phyloP scores from a whole-genome alignment of 2,113 vertebrate genomes.

The Archocentrus centrarchus region DNA sequence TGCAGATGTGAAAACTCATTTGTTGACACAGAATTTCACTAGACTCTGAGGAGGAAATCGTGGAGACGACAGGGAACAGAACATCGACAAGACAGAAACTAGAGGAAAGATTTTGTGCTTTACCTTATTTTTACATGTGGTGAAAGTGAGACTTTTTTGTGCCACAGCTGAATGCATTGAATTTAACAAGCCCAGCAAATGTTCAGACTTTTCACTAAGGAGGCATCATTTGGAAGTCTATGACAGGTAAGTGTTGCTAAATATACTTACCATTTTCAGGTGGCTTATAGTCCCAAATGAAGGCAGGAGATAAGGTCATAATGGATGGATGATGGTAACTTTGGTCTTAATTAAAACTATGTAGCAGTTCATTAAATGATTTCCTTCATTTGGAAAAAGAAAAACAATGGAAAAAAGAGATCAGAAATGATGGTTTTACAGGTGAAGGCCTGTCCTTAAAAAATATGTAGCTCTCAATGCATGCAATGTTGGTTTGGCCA shows the following conservation, averaged over 20 bases:
- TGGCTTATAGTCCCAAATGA: background rate
- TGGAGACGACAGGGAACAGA: background rate
- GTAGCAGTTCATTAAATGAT: background rate
- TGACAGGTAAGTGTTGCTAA: background rate
- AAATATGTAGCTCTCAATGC: background rate
- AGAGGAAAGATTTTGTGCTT: background rate
- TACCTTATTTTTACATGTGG: background rate
- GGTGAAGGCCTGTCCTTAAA: background rate
- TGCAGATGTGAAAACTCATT: slow-evolving; percentile 7
- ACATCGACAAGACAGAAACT: background rate
- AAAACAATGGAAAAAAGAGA: background rate
- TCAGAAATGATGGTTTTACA: background rate
- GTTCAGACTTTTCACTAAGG: background rate
- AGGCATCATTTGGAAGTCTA: background rate
- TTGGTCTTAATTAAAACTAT: background rate
- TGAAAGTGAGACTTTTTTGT: background rate
- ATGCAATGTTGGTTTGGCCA: background rate
- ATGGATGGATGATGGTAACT: background rate
- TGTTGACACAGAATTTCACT: slow-evolving; percentile 6
- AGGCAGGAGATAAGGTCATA: background rate
- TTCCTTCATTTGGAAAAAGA: background rate
- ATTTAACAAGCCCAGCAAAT: background rate
- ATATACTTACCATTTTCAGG: background rate
- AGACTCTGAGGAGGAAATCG: background rate
- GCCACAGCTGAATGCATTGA: background rate